Base-by-base conservation (phyloP, 1,140 invertebrate genomes). In the Lanistes nyassanus region DNA sequence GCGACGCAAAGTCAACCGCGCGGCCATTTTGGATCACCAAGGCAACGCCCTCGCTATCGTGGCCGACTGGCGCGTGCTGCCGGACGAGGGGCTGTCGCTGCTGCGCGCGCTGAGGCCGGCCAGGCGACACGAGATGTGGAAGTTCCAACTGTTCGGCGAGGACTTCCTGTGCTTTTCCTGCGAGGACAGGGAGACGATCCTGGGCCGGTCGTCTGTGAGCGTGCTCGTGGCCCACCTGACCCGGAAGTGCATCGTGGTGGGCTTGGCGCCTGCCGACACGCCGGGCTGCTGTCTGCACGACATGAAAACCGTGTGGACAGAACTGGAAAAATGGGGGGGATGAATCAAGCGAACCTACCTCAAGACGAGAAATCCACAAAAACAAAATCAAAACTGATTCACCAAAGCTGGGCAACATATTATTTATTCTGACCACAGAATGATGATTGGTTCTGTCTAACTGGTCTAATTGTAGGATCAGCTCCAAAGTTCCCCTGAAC, bases 231-330 rank as follows among this genome's bases (percentile, higher is more conserved):
- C 70, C 1, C 70, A 72, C 56, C 7, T 60, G 70, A 72, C 70
- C 37, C 70, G 70, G 70, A 72, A 72, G 70, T 29, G 42, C 56
- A 31, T 72, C 16, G 70, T 72, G 55, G 56, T 72, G 23, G 70
- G 70, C 19, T 55, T 72, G 5, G 70, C 70, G 34, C 56, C 70
- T 19, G 70, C 34, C 26, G 51, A 26, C 6, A 55, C 31, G 34
- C 70, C 70, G 13, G 70, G 70, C 1, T 72, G 55, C 13, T 72
- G 70, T 62, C 70, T 72, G 55, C 47, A 72, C 56, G 70, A 72
- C 34, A 72, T 72, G 70, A 72, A 60, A 56, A 31, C 26, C n/a
- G 55, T 60, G 53, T 72, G 70, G 70, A 11, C n/a, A 13, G 55
- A 72, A 37, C 37, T 72, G 21, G 70, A 72, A 11, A 23, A 55